A percentile compares a stretch with the other conserved stretches of the same genome.
phyloP scores from a whole-genome alignment of 1,140 invertebrate species.

The Drosophila tropicalis region DNA sequence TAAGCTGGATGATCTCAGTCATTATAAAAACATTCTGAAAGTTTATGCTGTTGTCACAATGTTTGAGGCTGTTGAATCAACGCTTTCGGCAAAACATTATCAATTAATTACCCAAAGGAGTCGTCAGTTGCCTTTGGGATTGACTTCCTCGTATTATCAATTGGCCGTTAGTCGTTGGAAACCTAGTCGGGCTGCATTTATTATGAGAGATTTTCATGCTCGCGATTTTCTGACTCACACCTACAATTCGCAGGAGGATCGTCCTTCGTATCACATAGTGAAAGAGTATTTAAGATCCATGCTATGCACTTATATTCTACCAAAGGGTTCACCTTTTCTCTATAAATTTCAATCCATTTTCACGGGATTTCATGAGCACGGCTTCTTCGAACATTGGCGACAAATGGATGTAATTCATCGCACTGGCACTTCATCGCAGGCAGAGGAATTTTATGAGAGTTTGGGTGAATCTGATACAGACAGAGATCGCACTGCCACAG shows the following conservation, averaged over 20 bases:
- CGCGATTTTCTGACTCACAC: constrained; percentile 63
- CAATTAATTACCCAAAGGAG: constrained; percentile 28
- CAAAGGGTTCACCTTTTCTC: constrained; percentile 65
- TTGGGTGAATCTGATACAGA: constrained; percentile 55
- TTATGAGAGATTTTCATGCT: constrained; percentile 64
- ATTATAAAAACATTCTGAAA: constrained; percentile 15
- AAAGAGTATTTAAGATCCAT: constrained; percentile 71
- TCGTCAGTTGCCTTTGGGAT: constrained; percentile 24
- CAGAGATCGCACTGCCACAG: constrained; percentile 18
- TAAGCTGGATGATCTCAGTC: constrained; percentile 38
- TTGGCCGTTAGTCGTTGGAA: constrained; percentile 27
- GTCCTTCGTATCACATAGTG: constrained; percentile 72
- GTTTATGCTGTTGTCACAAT: constrained; percentile 61
- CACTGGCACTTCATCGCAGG: constrained; percentile 35
- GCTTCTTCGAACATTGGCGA: constrained; percentile 67
- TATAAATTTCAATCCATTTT: constrained; percentile 66
- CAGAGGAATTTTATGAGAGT: constrained; percentile 63
- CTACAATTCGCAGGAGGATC: constrained; percentile 50
- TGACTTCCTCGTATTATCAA: constrained; percentile 40
- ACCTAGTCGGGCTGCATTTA: constrained; percentile 44
- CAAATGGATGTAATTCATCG: constrained; percentile 44
- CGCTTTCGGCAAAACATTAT: constrained; percentile 49
- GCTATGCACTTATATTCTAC: constrained; percentile 67
- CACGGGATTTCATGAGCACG: constrained; percentile 62
- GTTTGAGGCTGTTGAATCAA: constrained; percentile 48